A percentile compares a stretch with the other conserved stretches of the same genome.
Conservation (phyloP, 2,113 vertebrate species). For the Sapayoa aenigma region DNA sequence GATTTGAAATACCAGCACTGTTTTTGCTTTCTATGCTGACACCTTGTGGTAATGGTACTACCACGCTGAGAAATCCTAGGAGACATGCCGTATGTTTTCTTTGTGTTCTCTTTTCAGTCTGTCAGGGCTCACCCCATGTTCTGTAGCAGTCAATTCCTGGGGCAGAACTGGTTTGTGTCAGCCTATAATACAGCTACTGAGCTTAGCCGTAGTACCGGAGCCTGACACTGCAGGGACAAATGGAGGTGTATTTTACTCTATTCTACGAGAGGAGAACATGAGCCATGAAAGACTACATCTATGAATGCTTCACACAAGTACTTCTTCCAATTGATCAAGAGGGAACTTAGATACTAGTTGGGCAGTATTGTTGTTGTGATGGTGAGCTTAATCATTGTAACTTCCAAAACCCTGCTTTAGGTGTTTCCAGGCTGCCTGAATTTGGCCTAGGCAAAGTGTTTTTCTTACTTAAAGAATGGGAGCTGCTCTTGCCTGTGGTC, state of each 20-base stretch:
- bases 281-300: neutral
- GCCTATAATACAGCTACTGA: neutral
- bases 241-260: neutral
- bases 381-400: neutral
- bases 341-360: neutral
- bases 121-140: neutral
- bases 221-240: neutral
- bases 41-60: constrained; percentile 56
- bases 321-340: neutral
- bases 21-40: constrained; percentile 45
- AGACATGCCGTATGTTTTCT: neutral
- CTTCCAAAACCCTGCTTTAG: neutral
- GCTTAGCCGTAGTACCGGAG: neutral
- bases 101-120: neutral
- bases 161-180: neutral
- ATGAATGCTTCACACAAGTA: neutral
- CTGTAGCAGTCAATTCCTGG: neutral
- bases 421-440: neutral
- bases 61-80: neutral
- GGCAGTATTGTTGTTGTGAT: neutral
- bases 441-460: neutral
- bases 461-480: neutral
- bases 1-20: neutral
- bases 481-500: neutral
- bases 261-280: neutral